Evolutionary conservation across 2,888 invertebrate genomes (phyloP), one percentile per base, ranked within the genome.

Genomic region (Meganola albula): DNA sequence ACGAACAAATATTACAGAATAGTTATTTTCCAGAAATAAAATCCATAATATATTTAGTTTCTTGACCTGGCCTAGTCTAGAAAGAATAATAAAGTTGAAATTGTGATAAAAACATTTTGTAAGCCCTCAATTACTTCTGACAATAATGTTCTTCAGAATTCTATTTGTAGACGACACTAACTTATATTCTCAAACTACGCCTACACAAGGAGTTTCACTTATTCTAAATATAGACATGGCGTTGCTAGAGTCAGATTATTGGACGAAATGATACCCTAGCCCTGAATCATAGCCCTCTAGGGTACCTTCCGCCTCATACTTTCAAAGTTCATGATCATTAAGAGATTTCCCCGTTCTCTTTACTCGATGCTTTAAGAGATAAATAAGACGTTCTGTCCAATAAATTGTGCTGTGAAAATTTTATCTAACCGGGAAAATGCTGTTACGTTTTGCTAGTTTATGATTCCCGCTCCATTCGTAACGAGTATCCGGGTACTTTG

Each of bases 261-360:
- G 59, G 55, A 55, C 62, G 70, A 73, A 78, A 77, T 68, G 72
- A 75, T 72, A 66, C 68, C 69, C 64, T 58, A 57, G 59, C 58
- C 44, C 67, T 76, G 75, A 78, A 57, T 72, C 75, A 77, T 77
- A 60, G 71, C 69, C 63, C 80, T 72, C 77, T 57, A 21, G 75
- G 74, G 78, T 31, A 45, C 41, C 42, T 50, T 54, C 56, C 53
- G 65, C 57, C 67, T 72, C 74, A 66, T 67, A 70, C 68, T 75
- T 72, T 63, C 70, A 68, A 70, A 68, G 69, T 67, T 71, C 72
- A 72, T 65, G 68, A 66, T 67, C 71, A 66, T 68, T 67, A 63
- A 58, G 70, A 70, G 61, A 61, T 60, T 65, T 66, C 63, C 57
- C 55, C 54, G 53, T 59, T 58, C 61, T 58, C 62, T 53, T 58